These are phyloP conservation scores for Delichon dasypus DNA, from an alignment of 2,797 vertebrate genomes.

Conservation along the genomic window DNA sequence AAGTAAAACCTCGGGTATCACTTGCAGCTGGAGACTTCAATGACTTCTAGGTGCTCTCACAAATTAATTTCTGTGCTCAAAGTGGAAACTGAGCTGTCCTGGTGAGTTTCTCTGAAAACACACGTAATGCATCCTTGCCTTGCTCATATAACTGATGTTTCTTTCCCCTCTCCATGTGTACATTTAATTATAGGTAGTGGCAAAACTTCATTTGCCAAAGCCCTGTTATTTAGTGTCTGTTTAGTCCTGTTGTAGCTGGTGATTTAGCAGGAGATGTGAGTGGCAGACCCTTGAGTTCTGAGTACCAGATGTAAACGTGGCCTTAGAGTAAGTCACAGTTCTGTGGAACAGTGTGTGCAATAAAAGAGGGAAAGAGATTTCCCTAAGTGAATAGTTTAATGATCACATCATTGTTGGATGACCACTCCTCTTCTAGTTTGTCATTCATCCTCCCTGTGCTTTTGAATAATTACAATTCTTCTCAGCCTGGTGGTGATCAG, in stretches of 20 bases:
- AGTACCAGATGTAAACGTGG: background rate
- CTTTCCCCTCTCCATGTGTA: background rate
- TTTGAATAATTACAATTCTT: background rate
- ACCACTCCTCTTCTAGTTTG: background rate
- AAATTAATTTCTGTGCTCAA: background rate
- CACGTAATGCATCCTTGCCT: background rate
- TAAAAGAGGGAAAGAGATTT: background rate
- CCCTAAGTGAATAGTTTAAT: background rate
- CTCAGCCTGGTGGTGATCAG: background rate
- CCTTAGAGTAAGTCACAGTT: background rate
- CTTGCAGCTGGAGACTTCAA: background rate
- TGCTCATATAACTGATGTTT: background rate
- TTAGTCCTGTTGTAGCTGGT: background rate
- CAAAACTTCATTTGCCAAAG: background rate
- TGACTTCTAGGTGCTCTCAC: background rate
- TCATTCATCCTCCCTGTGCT: background rate
- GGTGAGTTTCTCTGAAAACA: background rate
- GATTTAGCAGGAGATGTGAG: background rate
- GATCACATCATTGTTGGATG: background rate
- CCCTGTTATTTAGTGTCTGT: background rate
- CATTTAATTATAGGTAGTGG: background rate
- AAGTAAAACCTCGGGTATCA: background rate
- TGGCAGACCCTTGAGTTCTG: background rate
- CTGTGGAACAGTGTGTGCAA: background rate
- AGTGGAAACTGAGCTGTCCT: background rate